phyloP scores from a whole-genome alignment of 2,113 vertebrate species.

The Triplophysa dalaica region DNA sequence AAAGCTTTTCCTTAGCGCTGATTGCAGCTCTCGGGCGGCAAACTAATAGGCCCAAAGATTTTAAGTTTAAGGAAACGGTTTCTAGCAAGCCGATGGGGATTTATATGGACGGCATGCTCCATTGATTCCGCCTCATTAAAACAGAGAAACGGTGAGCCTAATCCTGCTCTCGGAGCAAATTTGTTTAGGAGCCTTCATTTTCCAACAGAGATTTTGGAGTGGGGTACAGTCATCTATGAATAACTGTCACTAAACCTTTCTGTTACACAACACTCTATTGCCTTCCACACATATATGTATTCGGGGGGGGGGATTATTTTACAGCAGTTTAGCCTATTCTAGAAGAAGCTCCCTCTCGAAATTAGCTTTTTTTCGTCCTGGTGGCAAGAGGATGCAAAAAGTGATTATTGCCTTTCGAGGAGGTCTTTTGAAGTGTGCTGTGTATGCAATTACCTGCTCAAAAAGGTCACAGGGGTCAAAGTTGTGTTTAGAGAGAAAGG shows the following conservation, averaged over 20 bases:
- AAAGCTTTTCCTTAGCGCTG: slow-evolving; percentile 31
- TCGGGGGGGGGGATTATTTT: slow-evolving; percentile 16
- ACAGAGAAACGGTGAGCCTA: slow-evolving; percentile 51
- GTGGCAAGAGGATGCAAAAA: slow-evolving; percentile 15
- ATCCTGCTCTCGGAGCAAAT: slow-evolving; percentile 62
- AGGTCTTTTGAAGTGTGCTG: background rate
- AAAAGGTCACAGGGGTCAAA: slow-evolving; percentile 5
- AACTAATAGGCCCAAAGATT: slow-evolving; percentile 57
- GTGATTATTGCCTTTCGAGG: slow-evolving; percentile 7
- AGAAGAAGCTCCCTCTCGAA: slow-evolving; percentile 15
- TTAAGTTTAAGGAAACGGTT: slow-evolving; percentile 57
- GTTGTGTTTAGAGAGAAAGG: slow-evolving; percentile 7
- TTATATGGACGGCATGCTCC: slow-evolving; percentile 55
- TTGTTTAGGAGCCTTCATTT: slow-evolving; percentile 59
- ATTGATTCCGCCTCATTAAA: slow-evolving; percentile 65
- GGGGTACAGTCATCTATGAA: slow-evolving; percentile 38
- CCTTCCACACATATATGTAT: slow-evolving; percentile 32
- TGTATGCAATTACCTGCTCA: slow-evolving; percentile 29
- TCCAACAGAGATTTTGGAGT: slow-evolving; percentile 50
- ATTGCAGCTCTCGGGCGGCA: slow-evolving; percentile 39
- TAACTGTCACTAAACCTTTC: slow-evolving; percentile 44
- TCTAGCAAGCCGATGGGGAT: slow-evolving; percentile 53
- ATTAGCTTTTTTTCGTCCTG: background rate
- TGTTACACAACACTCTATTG: slow-evolving; percentile 37
- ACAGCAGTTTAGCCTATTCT: background rate